A percentile compares a stretch with the other conserved stretches of the same genome.
phyloP scores from a whole-genome alignment of 2,113 vertebrate species.

The Anser brachyrhynchus region DNA sequence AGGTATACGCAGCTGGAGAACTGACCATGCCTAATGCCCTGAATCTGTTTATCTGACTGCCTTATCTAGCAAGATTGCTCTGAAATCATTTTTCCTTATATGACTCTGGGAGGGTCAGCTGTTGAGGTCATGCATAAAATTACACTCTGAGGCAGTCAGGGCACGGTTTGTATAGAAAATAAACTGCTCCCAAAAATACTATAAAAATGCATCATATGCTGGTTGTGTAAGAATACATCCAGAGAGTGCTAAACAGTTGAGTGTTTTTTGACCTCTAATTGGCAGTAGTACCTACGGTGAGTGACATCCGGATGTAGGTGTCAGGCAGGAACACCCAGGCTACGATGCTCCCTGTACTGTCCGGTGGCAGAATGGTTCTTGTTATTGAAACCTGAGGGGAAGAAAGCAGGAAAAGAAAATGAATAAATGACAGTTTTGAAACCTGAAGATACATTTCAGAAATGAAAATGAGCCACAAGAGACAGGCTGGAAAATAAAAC shows the following conservation, averaged over 20 bases:
- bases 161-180: background rate
- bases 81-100: background rate
- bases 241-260: background rate
- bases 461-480: background rate
- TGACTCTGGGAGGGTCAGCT: background rate
- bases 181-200: background rate
- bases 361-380: background rate
- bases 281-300: background rate
- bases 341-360: background rate
- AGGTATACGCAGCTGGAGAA: background rate
- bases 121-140: background rate
- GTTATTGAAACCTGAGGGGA: background rate
- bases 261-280: background rate
- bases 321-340: background rate
- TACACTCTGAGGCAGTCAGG: background rate
- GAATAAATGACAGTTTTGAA: background rate
- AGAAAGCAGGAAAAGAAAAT: background rate
- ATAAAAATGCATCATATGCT: background rate
- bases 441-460: background rate
- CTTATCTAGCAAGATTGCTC: background rate
- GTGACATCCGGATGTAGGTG: background rate
- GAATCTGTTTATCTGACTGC: background rate
- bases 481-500: background rate
- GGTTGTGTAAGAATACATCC: background rate
- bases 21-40: background rate